Conservation (phyloP, 2,888 invertebrate genomes). For the Drosophila algonquin region DNA sequence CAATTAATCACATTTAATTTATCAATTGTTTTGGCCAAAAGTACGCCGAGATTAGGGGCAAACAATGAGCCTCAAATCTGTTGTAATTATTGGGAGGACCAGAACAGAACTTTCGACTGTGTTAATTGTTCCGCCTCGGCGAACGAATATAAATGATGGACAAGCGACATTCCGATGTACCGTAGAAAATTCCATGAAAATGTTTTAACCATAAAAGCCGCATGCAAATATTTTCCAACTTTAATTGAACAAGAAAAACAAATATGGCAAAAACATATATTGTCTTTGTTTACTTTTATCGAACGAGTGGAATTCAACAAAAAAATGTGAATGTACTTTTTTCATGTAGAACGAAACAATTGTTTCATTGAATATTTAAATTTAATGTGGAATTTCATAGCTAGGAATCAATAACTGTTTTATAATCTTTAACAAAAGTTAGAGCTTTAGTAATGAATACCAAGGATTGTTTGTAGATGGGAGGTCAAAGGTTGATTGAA, state of each 20-base stretch:
- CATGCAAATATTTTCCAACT: background rate
- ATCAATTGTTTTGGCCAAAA: constrained; percentile 31
- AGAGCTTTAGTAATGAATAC: background rate
- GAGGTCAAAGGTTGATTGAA: background rate
- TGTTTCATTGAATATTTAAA: background rate
- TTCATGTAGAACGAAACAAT: background rate
- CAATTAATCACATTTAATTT: constrained; percentile 44
- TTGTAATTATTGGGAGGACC: constrained; percentile 11
- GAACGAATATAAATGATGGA: constrained; percentile 1
- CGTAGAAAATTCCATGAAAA: constrained; percentile 6
- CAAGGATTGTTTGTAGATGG: no score
- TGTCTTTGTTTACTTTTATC: background rate
- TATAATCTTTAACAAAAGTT: background rate
- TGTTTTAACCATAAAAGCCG: background rate
- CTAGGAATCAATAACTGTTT: background rate
- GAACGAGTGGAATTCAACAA: no score
- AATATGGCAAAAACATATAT: background rate
- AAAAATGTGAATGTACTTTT: background rate
- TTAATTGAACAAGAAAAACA: background rate
- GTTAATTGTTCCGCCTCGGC: constrained; percentile 24
- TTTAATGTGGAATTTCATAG: background rate
- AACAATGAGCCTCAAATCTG: constrained; percentile 30
- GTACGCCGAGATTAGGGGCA: constrained; percentile 17
- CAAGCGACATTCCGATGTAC: background rate
- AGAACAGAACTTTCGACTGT: background rate